Evolutionary conservation across 2,113 vertebrate genomes (phyloP).

Genomic region (Spilogale gracilis): DNA sequence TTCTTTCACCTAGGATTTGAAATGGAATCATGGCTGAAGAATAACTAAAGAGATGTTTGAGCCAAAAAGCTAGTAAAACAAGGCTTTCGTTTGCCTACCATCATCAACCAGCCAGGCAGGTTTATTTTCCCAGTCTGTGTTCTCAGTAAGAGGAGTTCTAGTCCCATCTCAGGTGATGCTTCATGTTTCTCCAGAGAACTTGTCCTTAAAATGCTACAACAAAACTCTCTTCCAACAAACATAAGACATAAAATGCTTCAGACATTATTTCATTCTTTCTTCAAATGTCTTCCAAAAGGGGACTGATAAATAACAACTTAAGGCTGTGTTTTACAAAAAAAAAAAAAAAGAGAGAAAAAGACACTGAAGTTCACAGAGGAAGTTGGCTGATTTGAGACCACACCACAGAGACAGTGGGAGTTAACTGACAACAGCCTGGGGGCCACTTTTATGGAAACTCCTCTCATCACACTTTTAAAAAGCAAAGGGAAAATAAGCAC

Average conservation of each 20-base stretch:
- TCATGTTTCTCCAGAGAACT: background rate
- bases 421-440: background rate
- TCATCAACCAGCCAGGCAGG: background rate
- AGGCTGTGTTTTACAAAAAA: background rate
- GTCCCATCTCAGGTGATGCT: background rate
- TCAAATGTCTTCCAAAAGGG: background rate
- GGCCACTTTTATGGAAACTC: background rate
- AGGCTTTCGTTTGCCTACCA: background rate
- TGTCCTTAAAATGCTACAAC: background rate
- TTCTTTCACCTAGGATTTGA: background rate
- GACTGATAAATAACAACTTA: background rate
- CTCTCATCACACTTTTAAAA: background rate
- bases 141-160: background rate
- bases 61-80: background rate
- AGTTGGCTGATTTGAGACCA: background rate
- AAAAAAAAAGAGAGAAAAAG: background rate
- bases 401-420: background rate
- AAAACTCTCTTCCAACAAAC: background rate
- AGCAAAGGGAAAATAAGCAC: background rate
- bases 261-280: conserved; percentile 32
- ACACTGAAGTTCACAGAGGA: conserved; percentile 1
- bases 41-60: background rate
- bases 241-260: background rate
- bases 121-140: background rate
- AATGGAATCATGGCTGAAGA: background rate